These are phyloP conservation scores for Hyalella azteca DNA, from an alignment of 2,888 invertebrate genomes.

Conservation along the genomic window DNA sequence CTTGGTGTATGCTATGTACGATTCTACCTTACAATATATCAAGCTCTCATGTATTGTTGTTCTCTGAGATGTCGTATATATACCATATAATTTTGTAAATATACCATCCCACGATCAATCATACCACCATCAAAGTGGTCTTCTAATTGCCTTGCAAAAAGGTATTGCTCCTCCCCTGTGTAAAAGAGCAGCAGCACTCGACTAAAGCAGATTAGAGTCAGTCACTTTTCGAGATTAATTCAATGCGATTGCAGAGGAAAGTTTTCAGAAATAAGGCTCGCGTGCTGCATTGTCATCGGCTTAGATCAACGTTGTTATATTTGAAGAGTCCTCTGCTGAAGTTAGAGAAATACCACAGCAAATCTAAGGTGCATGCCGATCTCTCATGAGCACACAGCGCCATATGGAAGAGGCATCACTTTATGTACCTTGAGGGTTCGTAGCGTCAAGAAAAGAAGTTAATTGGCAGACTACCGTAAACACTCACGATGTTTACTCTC, in stretches of 20 bases:
- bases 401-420: neutral
- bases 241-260: neutral
- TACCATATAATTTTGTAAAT: neutral
- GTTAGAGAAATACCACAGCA: neutral
- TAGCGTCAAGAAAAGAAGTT: neutral
- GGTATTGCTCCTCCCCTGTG: neutral
- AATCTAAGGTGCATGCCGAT: neutral
- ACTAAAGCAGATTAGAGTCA: neutral
- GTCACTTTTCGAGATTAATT: neutral
- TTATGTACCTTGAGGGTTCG: conserved; percentile 16
- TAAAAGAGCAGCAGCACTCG: neutral
- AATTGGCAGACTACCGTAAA: neutral
- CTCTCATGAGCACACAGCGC: conserved; percentile 7
- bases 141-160: neutral
- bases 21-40: no score
- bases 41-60: no score
- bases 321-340: neutral
- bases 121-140: neutral
- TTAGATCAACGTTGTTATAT: neutral
- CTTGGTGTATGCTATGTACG: no score
- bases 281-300: neutral
- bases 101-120: neutral
- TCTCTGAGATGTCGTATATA: no score
- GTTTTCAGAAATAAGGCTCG: neutral
- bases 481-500: neutral